Evolutionary conservation across 53 echinoderm and acorn worm species (phyloP).

Genomic region (Mesocentrotus franciscanus): DNA sequence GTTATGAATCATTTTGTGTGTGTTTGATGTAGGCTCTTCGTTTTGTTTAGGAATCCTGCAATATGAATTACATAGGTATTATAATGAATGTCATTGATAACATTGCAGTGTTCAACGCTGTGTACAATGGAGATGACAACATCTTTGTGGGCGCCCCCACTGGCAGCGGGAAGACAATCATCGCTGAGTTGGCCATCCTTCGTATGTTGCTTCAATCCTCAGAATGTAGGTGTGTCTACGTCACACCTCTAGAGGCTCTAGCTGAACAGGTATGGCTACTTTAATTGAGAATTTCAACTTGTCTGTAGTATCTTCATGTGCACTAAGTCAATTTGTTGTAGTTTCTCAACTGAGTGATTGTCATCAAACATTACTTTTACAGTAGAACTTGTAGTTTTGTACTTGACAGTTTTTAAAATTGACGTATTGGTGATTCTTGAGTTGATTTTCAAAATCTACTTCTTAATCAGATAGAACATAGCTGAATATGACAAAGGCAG

Average conservation of each 20-base stretch:
- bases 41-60: neutral
- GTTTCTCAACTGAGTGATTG: neutral
- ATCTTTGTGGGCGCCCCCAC: slow-evolving; percentile 99
- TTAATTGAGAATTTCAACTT: neutral
- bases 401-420: neutral
- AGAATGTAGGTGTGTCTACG: slow-evolving; percentile 95
- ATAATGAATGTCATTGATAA: neutral
- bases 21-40: neutral
- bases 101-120: slow-evolving; percentile 92
- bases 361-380: neutral
- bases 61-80: neutral
- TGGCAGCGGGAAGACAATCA: slow-evolving; percentile 98
- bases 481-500: too few species aligned
- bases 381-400: neutral
- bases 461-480: neutral
- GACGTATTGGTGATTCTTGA: neutral
- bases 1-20: neutral
- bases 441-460: neutral
- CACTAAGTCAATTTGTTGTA: neutral
- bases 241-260: slow-evolving; percentile 92
- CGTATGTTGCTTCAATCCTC: slow-evolving; percentile 89
- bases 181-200: slow-evolving; percentile 94
- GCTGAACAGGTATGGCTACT: slow-evolving; percentile 88
- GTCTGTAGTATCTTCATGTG: neutral
- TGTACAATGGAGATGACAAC: slow-evolving; percentile 98